Conservation (phyloP, 1,140 invertebrate species). For the Drosophila prosaltans region DNA sequence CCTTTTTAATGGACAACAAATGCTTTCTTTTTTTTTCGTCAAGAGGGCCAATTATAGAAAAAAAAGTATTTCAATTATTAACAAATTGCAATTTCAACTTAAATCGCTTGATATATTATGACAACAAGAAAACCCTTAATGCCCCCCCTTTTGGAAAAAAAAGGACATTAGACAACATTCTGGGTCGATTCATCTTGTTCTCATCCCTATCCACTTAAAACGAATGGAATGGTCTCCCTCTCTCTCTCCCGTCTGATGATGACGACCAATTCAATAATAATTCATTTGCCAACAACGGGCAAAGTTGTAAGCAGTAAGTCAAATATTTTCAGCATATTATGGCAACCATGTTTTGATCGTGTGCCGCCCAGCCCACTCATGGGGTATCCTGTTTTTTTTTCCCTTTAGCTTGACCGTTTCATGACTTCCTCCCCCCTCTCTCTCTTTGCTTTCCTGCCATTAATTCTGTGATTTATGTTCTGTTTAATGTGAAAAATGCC, state of each 20-base stretch:
- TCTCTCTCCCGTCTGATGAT: neutral
- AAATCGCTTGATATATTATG: conserved; percentile 36
- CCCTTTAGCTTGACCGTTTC: neutral
- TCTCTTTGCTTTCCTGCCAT: conserved; percentile 42
- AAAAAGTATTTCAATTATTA: neutral
- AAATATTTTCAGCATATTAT: conserved; percentile 73
- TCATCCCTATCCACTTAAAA: neutral
- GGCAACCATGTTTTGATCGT: conserved; percentile 75
- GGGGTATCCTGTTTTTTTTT: conserved; percentile 8
- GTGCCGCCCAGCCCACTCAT: conserved; percentile 73
- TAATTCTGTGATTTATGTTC: conserved; percentile 82
- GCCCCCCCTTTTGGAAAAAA: conserved; percentile 8
- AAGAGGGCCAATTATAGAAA: too few relatives aligned
- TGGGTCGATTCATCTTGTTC: neutral
- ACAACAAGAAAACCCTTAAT: conserved; percentile 32
- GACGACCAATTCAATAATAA: conserved; percentile 65
- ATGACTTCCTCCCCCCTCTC: too few relatives aligned
- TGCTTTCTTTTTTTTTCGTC: too few relatives aligned
- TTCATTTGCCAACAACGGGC: conserved; percentile 47
- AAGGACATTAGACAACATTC: neutral
- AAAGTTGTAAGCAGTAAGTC: conserved; percentile 71
- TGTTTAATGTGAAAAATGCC: conserved; percentile 82
- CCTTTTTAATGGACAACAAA: too few relatives aligned
- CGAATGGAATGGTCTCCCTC: neutral
- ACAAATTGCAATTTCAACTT: neutral